Conservation (phyloP, 2,113 vertebrate genomes). For the Bolborhynchus lineola region DNA sequence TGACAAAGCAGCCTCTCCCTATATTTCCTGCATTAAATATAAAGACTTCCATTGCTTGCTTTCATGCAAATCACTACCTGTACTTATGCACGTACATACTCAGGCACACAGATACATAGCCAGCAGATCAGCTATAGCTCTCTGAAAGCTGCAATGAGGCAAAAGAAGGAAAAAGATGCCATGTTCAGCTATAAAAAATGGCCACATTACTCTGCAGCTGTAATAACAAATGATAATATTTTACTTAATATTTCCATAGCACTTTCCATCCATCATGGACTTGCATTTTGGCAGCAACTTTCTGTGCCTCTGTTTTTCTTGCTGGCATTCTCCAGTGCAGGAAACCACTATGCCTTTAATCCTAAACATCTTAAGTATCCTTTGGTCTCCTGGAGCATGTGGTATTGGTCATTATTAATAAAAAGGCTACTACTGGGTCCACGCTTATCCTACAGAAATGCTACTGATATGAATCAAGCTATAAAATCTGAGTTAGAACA, state of each 20-base stretch:
- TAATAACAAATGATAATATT: slow-evolving; percentile 41
- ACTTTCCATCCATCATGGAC: neutral
- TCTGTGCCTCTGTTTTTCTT: neutral
- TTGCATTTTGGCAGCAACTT: neutral
- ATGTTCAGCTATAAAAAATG: neutral
- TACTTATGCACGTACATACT: fast-evolving
- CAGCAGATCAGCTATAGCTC: neutral
- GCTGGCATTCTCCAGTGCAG: neutral
- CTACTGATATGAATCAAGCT: neutral
- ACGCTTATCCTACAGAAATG: neutral
- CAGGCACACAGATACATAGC: neutral
- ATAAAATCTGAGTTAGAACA: neutral
- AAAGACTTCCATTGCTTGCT: neutral
- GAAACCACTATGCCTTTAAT: neutral
- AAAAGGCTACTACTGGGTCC: neutral
- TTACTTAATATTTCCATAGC: neutral
- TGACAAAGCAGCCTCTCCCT: neutral
- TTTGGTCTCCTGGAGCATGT: neutral
- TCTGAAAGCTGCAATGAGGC: neutral
- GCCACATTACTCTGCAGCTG: neutral
- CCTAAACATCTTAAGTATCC: neutral
- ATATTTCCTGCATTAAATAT: neutral
- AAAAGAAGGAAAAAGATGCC: neutral
- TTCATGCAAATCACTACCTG: neutral
- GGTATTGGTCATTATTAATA: neutral